A percentile compares a stretch with the other conserved stretches of the same genome.
These are phyloP conservation scores for Acanthosepion pharaonis DNA, from an alignment of 2,888 invertebrate genomes.

Conservation along the genomic window DNA sequence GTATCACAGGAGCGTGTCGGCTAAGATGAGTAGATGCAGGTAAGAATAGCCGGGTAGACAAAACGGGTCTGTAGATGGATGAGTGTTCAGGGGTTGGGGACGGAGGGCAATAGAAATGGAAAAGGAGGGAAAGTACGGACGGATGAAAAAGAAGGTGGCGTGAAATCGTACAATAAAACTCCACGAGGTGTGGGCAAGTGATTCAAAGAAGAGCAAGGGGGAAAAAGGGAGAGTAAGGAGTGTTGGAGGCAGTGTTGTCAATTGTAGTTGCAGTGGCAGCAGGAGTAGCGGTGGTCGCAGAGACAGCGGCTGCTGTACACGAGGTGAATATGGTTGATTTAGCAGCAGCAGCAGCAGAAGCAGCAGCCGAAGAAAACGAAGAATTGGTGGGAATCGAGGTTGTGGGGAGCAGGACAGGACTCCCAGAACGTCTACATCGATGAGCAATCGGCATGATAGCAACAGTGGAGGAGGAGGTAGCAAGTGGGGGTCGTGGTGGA, in stretches of 20 bases:
- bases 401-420: neutral
- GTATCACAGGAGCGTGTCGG: neutral
- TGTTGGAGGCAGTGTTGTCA: neutral
- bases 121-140: neutral
- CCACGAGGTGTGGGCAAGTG: neutral
- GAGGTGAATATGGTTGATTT: neutral
- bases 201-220: neutral
- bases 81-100: neutral
- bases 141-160: neutral
- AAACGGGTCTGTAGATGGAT: neutral
- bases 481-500: neutral
- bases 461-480: neutral
- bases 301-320: constrained; percentile 15
- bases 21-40: neutral
- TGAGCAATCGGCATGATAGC: constrained; percentile 7
- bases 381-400: neutral
- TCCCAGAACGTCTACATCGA: neutral
- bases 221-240: neutral
- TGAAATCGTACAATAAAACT: neutral
- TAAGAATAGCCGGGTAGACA: neutral
- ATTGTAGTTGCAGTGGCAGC: neutral
- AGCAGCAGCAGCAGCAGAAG: neutral
- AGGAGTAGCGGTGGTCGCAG: too few species aligned
- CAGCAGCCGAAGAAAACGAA: neutral
- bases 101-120: neutral